A percentile compares a stretch with the other conserved stretches of the same genome.
Conservation (phyloP, 2,888 invertebrate species). For the Catocala fraxini region DNA sequence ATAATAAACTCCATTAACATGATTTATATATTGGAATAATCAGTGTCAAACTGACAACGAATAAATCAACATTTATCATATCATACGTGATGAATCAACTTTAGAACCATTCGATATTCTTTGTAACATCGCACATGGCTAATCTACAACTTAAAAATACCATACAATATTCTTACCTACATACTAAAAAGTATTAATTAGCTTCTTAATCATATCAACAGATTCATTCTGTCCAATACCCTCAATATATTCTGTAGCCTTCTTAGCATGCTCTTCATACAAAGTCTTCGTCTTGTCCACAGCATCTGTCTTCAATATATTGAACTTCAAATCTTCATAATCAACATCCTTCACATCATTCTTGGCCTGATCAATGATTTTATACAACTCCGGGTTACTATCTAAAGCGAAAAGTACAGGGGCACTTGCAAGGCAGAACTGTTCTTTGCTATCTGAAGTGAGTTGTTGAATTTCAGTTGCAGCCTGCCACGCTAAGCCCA, state of each 20-base stretch:
- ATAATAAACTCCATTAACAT: no score
- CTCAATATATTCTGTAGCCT: constrained; percentile 75
- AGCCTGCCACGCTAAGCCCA: constrained; percentile 94
- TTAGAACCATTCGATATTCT: no score
- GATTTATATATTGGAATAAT: no score
- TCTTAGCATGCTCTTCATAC: constrained; percentile 78
- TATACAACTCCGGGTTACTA: constrained; percentile 91
- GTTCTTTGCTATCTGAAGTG: constrained; percentile 88
- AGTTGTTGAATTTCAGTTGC: constrained; percentile 74
- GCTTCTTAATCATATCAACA: constrained; percentile 80
- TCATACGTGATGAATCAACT: no score
- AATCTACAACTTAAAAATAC: no score
- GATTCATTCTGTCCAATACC: constrained; percentile 78
- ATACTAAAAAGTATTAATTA: constrained; percentile 75
- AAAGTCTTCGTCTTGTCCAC: constrained; percentile 75
- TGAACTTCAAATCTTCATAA: constrained; percentile 88
- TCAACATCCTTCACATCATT: constrained; percentile 90
- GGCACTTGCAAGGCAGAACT: constrained; percentile 93
- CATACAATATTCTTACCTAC: no score
- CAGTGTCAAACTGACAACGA: no score
- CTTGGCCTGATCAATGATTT: constrained; percentile 88
- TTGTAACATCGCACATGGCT: no score
- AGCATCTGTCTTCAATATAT: constrained; percentile 81
- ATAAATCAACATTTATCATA: no score
- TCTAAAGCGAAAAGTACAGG: constrained; percentile 95